Percentiles rank a stretch among this genome's conserved stretches.
These are phyloP conservation scores for Drosophila hydei DNA, from an alignment of 1,140 invertebrate genomes.

Conservation along the genomic window DNA sequence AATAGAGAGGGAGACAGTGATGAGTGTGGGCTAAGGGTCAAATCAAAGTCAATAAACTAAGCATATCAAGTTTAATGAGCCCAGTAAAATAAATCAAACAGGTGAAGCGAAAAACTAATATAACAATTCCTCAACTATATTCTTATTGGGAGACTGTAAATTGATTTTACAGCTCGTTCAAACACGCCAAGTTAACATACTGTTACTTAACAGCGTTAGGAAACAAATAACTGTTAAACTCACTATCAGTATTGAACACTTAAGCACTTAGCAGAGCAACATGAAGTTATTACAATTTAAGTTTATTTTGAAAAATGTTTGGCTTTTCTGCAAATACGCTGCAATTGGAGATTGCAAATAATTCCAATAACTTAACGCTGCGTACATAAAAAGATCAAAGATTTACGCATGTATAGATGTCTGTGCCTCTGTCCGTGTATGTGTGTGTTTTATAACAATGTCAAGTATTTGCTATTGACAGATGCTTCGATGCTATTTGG, in stretches of 20 bases:
- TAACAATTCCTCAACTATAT: background rate
- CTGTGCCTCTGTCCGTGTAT: too few relatives aligned
- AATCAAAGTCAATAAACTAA: conserved; percentile 7
- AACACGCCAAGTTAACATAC: too few relatives aligned
- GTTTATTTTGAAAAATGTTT: too few relatives aligned
- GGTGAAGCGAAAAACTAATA: background rate
- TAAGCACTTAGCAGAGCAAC: background rate
- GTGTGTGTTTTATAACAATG: conserved; percentile 1
- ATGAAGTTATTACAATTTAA: background rate
- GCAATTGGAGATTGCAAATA: background rate
- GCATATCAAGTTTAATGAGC: background rate
- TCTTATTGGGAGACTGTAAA: too few relatives aligned
- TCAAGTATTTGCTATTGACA: conserved; percentile 5
- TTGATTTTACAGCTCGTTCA: too few relatives aligned
- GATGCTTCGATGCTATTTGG: conserved; percentile 1
- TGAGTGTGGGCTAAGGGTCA: background rate
- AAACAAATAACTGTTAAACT: too few relatives aligned
- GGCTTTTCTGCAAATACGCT: too few relatives aligned
- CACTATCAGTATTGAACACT: background rate
- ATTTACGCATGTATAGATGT: too few relatives aligned
- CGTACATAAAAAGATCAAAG: background rate
- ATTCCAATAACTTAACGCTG: background rate
- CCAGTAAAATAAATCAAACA: background rate
- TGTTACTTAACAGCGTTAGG: background rate
- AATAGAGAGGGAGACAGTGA: background rate